phyloP scores from a whole-genome alignment of 2,797 vertebrate species.

The Potorous gilbertii region DNA sequence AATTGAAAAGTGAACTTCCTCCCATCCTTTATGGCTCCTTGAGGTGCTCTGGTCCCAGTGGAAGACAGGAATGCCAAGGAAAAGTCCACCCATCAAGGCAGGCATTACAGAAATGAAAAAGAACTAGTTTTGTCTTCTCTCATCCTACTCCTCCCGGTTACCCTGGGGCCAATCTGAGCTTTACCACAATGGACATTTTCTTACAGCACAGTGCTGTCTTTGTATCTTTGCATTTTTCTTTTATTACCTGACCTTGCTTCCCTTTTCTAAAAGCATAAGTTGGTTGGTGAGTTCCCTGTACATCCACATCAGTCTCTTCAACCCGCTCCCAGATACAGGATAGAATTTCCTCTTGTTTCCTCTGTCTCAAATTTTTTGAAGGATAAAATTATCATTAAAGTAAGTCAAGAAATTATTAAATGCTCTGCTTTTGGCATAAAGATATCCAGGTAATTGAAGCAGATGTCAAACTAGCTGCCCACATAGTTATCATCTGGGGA shows the following conservation, averaged over 20 bases:
- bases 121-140: neutral
- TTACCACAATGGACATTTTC: neutral
- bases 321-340: neutral
- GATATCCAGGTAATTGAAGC: neutral
- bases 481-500: neutral
- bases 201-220: neutral
- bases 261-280: neutral
- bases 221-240: neutral
- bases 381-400: neutral
- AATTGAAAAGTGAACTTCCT: neutral
- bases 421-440: neutral
- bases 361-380: neutral
- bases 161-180: neutral
- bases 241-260: neutral
- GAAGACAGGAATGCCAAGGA: neutral
- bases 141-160: neutral
- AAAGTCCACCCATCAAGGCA: neutral
- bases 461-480: neutral
- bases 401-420: neutral
- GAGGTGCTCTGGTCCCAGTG: neutral
- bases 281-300: neutral
- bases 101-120: neutral
- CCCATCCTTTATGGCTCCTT: neutral
- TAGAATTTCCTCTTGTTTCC: neutral
- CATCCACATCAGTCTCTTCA: neutral